A percentile compares a stretch with the other conserved stretches of the same genome.
These are phyloP conservation scores for Myrmecobius fasciatus DNA, from an alignment of 2,113 vertebrate genomes.

Conservation along the genomic window DNA sequence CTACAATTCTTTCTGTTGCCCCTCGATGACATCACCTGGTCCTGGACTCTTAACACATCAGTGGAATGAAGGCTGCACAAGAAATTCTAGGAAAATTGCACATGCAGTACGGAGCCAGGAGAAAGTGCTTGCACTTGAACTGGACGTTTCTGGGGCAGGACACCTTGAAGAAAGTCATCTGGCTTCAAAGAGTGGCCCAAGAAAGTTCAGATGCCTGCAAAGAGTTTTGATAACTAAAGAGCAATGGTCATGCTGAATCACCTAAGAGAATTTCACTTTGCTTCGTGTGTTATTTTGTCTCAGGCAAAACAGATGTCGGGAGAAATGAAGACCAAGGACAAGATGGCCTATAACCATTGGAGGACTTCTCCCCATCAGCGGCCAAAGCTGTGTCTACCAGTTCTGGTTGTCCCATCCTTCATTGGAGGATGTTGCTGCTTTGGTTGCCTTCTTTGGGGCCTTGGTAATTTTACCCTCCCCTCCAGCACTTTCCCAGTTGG, in stretches of 20 bases:
- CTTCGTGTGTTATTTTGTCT: not conserved
- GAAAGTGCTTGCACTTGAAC: conserved; percentile 57
- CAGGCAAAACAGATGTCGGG: not conserved
- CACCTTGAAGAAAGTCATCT: not conserved
- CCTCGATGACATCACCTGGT: conserved; percentile 36
- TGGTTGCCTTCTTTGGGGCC: conserved; percentile 81
- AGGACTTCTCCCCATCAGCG: not conserved
- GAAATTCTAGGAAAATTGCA: conserved; percentile 21
- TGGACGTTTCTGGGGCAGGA: not conserved
- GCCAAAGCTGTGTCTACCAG: conserved; percentile 87
- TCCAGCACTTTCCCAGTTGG: conserved; percentile 90
- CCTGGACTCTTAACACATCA: conserved; percentile 42
- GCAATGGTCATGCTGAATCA: not conserved
- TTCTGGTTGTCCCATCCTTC: conserved; percentile 93
- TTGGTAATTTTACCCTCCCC: conserved; percentile 89
- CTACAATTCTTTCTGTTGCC: conserved; percentile 39
- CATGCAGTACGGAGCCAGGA: conserved; percentile 67
- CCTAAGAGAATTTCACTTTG: not conserved
- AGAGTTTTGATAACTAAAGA: not conserved
- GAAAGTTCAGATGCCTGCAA: not conserved
- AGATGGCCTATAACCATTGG: not conserved
- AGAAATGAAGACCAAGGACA: not conserved
- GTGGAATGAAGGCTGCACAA: conserved; percentile 51
- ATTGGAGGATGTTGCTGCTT: conserved; percentile 75
- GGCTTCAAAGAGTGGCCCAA: not conserved